Evolutionary conservation across 2,797 vertebrate species (phyloP).

Genomic region (Enteromius fasciolatus): DNA sequence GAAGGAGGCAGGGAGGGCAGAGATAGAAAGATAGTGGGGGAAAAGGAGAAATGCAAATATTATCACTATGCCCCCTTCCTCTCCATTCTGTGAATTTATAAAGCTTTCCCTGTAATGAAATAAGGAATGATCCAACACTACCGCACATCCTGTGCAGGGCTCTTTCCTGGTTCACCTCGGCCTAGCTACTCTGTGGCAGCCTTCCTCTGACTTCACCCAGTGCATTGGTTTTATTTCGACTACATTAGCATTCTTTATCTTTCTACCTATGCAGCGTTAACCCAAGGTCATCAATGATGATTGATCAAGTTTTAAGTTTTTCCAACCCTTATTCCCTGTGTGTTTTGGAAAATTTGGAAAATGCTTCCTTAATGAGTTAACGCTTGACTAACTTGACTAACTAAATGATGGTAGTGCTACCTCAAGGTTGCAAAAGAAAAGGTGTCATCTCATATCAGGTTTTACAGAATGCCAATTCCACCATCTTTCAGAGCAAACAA

Average conservation of each 20-base stretch:
- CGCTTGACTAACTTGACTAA: slow-evolving; percentile 41
- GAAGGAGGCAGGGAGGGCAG: slow-evolving; percentile 62
- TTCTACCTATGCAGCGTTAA: slow-evolving; percentile 41
- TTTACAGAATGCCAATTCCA: slow-evolving; percentile 27
- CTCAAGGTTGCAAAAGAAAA: slow-evolving; percentile 40
- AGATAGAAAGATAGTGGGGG: slow-evolving; percentile 56
- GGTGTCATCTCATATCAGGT: slow-evolving; percentile 12
- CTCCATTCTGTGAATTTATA: slow-evolving; percentile 79
- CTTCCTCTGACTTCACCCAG: slow-evolving; percentile 22
- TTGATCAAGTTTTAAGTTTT: slow-evolving; percentile 50
- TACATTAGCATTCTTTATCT: slow-evolving; percentile 41
- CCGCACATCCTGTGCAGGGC: slow-evolving; percentile 68
- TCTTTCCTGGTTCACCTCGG: slow-evolving; percentile 65
- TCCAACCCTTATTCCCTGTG: slow-evolving; percentile 45
- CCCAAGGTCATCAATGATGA: slow-evolving; percentile 53
- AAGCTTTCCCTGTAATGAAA: slow-evolving; percentile 78
- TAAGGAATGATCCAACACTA: slow-evolving; percentile 75
- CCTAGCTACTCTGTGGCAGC: slow-evolving; percentile 60
- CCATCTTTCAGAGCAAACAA: slow-evolving; percentile 46
- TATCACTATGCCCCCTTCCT: slow-evolving; percentile 72
- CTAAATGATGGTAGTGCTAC: slow-evolving; percentile 12
- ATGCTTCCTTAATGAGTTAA: slow-evolving; percentile 31
- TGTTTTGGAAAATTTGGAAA: slow-evolving; percentile 43
- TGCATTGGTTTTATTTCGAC: slow-evolving; percentile 2
- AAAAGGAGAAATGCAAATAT: slow-evolving; percentile 78